phyloP scores from a whole-genome alignment of 2,113 vertebrate species.

The Amblyopsis rosae region DNA sequence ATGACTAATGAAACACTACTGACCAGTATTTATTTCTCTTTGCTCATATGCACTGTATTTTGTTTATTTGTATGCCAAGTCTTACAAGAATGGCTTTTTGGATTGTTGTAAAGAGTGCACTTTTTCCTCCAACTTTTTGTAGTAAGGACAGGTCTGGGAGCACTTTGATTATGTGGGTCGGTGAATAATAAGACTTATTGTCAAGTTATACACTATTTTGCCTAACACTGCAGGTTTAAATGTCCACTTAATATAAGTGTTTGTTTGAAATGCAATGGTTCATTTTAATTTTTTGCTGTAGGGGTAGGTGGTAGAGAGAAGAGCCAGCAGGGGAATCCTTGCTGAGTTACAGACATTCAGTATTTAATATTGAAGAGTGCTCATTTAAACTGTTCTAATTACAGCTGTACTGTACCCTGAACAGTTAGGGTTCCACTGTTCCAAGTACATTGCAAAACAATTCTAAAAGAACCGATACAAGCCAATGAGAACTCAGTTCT shows the following conservation, averaged over 20 bases:
- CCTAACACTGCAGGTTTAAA: no score
- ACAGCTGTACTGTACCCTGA: not conserved
- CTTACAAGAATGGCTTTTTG: not conserved
- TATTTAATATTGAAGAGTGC: not conserved
- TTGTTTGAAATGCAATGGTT: not conserved
- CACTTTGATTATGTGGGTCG: conserved; percentile 20
- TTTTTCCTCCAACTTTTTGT: not conserved
- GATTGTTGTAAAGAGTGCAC: not conserved
- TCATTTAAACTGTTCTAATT: not conserved
- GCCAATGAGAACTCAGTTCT: conserved; percentile 20
- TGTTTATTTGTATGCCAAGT: conserved; percentile 9
- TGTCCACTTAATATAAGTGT: no score
- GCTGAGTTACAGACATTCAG: not conserved
- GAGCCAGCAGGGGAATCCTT: no score
- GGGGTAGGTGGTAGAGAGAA: no score
- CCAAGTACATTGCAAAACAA: not conserved
- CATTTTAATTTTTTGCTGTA: not conserved
- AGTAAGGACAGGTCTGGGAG: conserved; percentile 2
- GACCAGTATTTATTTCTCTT: conserved; percentile 17
- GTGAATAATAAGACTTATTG: not conserved
- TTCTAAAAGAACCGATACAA: no score
- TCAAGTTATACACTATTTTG: no score
- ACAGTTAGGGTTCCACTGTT: not conserved
- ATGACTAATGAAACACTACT: conserved; percentile 56
- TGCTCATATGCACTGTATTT: conserved; percentile 28